Base-by-base conservation (phyloP, 1,140 invertebrate genomes). In the Cephus cinctus region DNA sequence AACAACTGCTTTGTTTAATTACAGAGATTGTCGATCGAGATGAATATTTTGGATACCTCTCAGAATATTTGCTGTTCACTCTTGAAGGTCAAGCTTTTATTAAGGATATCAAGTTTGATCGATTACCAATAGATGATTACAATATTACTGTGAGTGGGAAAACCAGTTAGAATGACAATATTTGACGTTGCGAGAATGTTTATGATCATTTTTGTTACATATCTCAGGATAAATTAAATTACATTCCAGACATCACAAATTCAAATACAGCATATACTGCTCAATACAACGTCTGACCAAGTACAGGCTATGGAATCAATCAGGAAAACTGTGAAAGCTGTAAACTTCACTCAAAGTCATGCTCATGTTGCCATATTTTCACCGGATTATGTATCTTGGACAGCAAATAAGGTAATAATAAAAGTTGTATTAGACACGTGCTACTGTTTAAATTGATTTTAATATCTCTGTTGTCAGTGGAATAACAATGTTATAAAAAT, bases 61-160 rank as follows among this genome's bases (percentile, higher is more conserved):
- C 67, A 12, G 74, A 78, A 50, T 77, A 67, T 55, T 56, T 78
- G 5, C 52, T 76, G 1, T 44, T 75, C 15, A 71, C 65, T 11
- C 62, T 61, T 32, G 64, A 72, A 32, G 75, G 76, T 18, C 71
- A 75, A 57, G 52, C 63, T 0, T 72, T 69, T 36, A 64, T 78
- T 18, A 72, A 75, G 42, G 73, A 77, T 55, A 64, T 78, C 18
- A 76, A 75, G 51, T 73, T 77, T 34, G 44, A 61, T 35, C 54
- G 54, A 38, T 19, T 72, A 4, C 74, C 71, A 14, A 57, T 63
- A 35, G 65, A 58, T 3, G 67, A 78, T 32, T 78, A 74, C 36
- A 76, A 71, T 36, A 77, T 77, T 46, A 73, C 66, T 51, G 76
- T 78, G 69, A 57, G 2, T 34, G 18, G 5, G 6, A 3, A 41